Evolutionary conservation across 2,888 invertebrate species (phyloP), one percentile per base, ranked within the genome.

Genomic region (Callinectes sapidus): DNA sequence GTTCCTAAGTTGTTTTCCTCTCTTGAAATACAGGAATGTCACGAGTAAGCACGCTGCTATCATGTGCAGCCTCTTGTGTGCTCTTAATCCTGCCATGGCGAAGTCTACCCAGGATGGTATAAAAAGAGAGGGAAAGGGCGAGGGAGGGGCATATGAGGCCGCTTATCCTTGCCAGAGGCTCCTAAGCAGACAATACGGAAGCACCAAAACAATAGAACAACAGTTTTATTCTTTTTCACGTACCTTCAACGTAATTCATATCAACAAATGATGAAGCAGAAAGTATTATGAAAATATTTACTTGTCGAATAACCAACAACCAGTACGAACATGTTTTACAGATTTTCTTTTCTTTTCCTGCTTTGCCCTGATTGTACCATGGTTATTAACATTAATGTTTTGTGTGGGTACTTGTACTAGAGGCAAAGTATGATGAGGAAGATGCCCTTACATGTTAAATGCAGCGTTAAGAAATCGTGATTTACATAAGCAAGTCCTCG

Each of bases 1-100:
- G 14, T 94, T 94, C 0, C 95, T 94, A 18, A 90, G 90, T 89
- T 95, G 94, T 35, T 94, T 90, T 28, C 93, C 93, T n/a, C 87
- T 92, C 14, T 94, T 92, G 48, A 94, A 48, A 18, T 94, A 81
- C 3, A 94, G 35, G 48, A 93, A 95, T 35, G 92, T 32, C 35
- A 94, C 32, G 16, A 93, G 18, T 8, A 93, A 28, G 66, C 71
- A 87, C 18, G 81, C 42, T 48, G 90, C 14, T 39, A 81, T 23
- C 14, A 91, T 28, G 14, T 77, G 77, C 18, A 90, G 28, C 92
- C 90, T 92, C 28, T 87, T 90, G 42, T 90, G 87, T n/a, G 35
- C 90, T 42, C 87, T 71, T 23, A 90, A 48, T 48, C 92, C 87
- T 39, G 54, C 48, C 42, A 87, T 87, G 87, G 87, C n/a, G 87